Evolutionary conservation across 2,113 vertebrate genomes (phyloP), one percentile per base, ranked within the genome.

Genomic region (Lontra canadensis): DNA sequence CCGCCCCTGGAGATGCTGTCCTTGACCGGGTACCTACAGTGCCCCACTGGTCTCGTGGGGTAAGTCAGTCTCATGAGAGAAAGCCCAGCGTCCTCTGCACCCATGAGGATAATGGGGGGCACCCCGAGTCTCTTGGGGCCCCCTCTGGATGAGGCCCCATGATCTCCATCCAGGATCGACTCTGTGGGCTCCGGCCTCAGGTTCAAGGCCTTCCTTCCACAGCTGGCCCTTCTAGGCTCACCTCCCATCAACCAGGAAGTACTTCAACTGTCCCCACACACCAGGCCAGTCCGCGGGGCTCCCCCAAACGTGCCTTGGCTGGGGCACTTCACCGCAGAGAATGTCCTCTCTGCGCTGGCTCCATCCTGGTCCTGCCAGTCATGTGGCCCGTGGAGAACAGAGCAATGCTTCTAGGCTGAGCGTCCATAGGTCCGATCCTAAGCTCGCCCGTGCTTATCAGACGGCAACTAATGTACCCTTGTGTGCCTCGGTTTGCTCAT

Each of bases 41-140:
- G 15, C 52, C 52, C 52, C 8, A 4, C 4, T 23, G 44, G 1
- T 2, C 42, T 25, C 10, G 8, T 8, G 13, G 34, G 39, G 4
- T 10, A 11, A 23, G 18, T n/a, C 84, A 7, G 8, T 14, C 36
- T 29, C 31, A 3, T 0, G 21, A 8, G 36, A 11, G 9, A 14
- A 6, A 34, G 6, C 55, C 18, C 1, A 2, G 73, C 1, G 1
- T 9, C 3, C 5, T 25, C 18, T 15, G 65, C 42, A 42, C 14
- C 20, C 20, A 4, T 4, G 49, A 44, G 36, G 25, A 4, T 26
- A 10, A 15, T 0, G 31, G 6, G 74, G 36, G 10, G 59, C 36
- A 15, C 7, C 44, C 52, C 18, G 25, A 34, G n/a, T 4, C 21
- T 15, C 65, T 13, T 2, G 9, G 1, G 25, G 39, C 25, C 61